Evolutionary conservation across 1,140 invertebrate genomes (phyloP).

Genomic region (fruit fly (Drosophila melanogaster)): DNA sequence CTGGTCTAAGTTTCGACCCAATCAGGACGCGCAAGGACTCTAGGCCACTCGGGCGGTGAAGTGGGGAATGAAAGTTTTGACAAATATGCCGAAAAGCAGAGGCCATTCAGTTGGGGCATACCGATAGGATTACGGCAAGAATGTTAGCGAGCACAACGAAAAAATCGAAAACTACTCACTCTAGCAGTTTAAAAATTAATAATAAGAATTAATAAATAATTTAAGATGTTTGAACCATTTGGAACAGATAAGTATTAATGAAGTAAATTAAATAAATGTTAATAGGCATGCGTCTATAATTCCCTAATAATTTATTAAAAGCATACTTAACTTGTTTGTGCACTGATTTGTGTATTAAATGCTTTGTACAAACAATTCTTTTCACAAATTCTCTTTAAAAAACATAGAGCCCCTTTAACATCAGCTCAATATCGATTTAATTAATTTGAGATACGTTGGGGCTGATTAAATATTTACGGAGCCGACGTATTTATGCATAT

Average conservation of each 20-base stretch:
- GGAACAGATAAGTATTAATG: not conserved
- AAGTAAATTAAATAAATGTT: too few species aligned
- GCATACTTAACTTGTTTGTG: not conserved
- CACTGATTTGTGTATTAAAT: not conserved
- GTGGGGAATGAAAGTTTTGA: conserved; percentile 7
- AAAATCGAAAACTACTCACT: not conserved
- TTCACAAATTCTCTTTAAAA: not conserved
- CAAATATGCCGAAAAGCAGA: conserved; percentile 10
- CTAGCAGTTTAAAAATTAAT: not conserved
- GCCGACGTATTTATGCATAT: conserved; percentile 43
- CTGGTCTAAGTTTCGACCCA: conserved; percentile 37
- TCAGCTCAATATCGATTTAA: conserved; percentile 53
- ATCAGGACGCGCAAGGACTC: conserved; percentile 23
- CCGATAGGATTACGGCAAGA: not conserved
- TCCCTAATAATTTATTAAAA: not conserved
- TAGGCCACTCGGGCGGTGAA: conserved; percentile 7
- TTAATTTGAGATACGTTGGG: conserved; percentile 47
- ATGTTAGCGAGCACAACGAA: not conserved
- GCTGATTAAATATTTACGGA: conserved; percentile 50
- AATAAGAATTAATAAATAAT: not conserved
- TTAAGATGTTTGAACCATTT: not conserved
- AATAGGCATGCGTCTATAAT: too few species aligned
- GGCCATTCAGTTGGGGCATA: not conserved
- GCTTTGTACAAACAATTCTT: not conserved
- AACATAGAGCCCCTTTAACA: not conserved